Base-by-base conservation (phyloP, 2,113 vertebrate genomes). In the Plotosus lineatus region DNA sequence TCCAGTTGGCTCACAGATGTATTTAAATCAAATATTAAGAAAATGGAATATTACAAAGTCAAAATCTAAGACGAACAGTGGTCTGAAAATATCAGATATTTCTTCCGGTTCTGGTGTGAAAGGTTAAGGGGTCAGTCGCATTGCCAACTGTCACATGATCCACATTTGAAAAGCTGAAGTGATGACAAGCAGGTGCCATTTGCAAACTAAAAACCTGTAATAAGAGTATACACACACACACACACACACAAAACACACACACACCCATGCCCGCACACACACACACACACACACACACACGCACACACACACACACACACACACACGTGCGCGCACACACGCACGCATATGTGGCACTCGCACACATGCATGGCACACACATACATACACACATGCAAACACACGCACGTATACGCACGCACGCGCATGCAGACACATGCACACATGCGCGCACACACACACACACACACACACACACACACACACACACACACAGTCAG, bases 181-280 rank as follows among this genome's bases (percentile, higher is more conserved):
- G 60, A 75, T 83, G 77, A 65, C 42, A 55, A 83, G 60, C 17
- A 56, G 69, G 55, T 61, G 82, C 78, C 48, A 46, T 82, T 53
- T 7, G 12, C 19, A 42, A 0, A 55, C 65, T 46, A 14, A 28
- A 58, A 48, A 10, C 17, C 10, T 78, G 58, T 60, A 71, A 33
- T 26, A 8, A 51, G 51, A 46, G 40, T n/a, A 63, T 31, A 53
- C 33, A 46, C 50, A 50, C 50, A 55, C 23, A 55, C 53, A 46
- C 23, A 51, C 26, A 61, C 26, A 60, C 56, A n/a, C n/a, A n/a
- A n/a, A n/a, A 75, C 21, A 73, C 48, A 61, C 53, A 56, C 23
- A 36, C 31, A 61, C 26, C 48, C 56, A 76, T 6, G 56, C 50
- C 31, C 55, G 31, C 23, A 42, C 44, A 58, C 33, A 44, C 60